phyloP scores from a whole-genome alignment of 2,797 vertebrate genomes.

The Delichon dasypus region DNA sequence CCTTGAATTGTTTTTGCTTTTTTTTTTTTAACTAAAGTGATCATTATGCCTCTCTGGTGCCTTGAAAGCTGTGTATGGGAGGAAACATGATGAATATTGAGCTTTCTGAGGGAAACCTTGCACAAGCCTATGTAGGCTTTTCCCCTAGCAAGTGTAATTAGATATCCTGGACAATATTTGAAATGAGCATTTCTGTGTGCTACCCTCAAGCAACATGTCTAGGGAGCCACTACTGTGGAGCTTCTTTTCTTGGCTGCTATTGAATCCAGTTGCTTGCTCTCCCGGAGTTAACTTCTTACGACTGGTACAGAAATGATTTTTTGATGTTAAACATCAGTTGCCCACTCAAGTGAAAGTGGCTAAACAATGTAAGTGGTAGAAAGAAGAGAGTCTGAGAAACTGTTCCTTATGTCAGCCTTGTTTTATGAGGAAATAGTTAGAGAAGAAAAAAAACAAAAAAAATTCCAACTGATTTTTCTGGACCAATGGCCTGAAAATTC shows the following conservation, averaged over 20 bases:
- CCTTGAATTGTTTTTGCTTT: neutral
- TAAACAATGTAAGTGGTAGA: neutral
- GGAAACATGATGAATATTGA: neutral
- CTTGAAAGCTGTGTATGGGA: rapidly evolving
- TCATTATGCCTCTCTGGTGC: neutral
- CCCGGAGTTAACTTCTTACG: neutral
- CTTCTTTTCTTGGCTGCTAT: neutral
- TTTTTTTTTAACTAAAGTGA: neutral
- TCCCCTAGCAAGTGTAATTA: neutral
- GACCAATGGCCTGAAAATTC: neutral
- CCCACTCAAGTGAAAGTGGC: neutral
- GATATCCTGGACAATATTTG: neutral
- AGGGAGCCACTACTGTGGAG: neutral
- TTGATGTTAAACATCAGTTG: neutral
- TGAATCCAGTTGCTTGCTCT: neutral
- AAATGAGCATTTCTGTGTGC: neutral
- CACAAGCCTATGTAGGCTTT: neutral
- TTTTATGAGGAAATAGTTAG: neutral
- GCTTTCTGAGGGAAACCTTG: neutral
- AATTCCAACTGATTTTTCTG: neutral
- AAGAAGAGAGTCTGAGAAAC: neutral
- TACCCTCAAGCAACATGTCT: neutral
- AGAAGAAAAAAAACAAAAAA: neutral
- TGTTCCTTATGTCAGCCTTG: neutral
- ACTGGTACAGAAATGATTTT: neutral